Evolutionary conservation across 2,888 invertebrate species (phyloP), one percentile per base, ranked within the genome.

Genomic region (Spialia ferax): DNA sequence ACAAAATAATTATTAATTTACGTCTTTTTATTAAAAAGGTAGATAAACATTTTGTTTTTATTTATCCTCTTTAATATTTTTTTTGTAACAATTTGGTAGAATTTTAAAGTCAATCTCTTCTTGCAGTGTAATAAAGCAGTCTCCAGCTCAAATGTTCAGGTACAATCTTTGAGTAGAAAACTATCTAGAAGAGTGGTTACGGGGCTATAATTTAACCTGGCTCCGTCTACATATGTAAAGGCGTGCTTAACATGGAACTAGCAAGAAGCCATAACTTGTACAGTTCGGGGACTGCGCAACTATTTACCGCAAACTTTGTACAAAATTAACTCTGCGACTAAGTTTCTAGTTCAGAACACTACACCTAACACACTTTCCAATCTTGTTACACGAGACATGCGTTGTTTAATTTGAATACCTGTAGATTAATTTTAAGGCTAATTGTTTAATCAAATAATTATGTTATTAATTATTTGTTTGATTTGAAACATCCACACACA

Each of bases 261-360:
- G 18, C 42, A 45, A 45, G 42, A 45, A 45, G 42, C 42, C 15
- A 45, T 45, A 45, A 45, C 18, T 18, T 45, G 42, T 8, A 15
- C 10, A 48, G 45, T 20, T 48, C 20, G 15, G 18, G 45, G 10
- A 48, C 45, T 48, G 45, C 20, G 45, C 20, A 20, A 48, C 45
- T 48, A 48, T 48, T 48, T 48, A 48, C 45, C 45, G 20, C 45
- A 20, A 20, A 48, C 20, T 48, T 48, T 48, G 45, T 48, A 20
- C 45, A 1, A 48, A 48, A 48, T 48, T 48, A 48, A 48, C 20
- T 42, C 15, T 48, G 45, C 3, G 45, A 48, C 45, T 48, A 48
- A 48, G 45, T 48, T 48, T 48, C 45, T 48, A 20, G 45, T 48
- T 11, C 1, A 8, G 20, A 15, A 20, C 45, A 20, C 10, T 20